phyloP scores from a whole-genome alignment of 2,888 invertebrate genomes.

The Megamerina dolium region DNA sequence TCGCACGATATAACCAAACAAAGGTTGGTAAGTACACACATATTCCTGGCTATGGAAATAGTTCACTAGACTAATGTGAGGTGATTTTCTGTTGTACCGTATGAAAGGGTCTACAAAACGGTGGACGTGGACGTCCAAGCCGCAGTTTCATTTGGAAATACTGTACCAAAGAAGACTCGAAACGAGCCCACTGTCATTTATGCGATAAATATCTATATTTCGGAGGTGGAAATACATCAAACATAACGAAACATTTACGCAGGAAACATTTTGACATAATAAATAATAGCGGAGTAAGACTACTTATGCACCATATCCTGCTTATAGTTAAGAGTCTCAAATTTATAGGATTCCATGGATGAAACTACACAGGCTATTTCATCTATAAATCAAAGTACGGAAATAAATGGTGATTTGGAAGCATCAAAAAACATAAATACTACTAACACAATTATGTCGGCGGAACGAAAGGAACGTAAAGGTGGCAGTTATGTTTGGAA shows the following conservation, averaged over 20 bases:
- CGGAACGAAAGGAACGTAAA: conserved; percentile 26
- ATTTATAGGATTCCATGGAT: conserved; percentile 14
- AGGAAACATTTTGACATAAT: conserved; percentile 29
- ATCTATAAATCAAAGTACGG: conserved; percentile 11
- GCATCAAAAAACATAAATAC: background rate
- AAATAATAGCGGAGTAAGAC: conserved; percentile 11
- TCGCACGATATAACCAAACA: conserved; percentile 24
- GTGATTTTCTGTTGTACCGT: too few species aligned
- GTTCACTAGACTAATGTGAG: too few species aligned
- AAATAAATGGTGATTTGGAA: conserved; percentile 12
- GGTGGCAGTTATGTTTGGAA: conserved; percentile 37
- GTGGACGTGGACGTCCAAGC: conserved; percentile 28
- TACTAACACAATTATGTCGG: background rate
- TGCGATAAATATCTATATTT: conserved; percentile 33
- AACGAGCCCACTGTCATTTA: conserved; percentile 33
- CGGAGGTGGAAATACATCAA: conserved; percentile 36
- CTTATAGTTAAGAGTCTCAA: background rate
- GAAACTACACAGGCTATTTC: conserved; percentile 20
- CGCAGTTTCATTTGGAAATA: conserved; percentile 38
- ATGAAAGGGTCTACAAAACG: conserved; percentile 18
- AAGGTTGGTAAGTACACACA: conserved; percentile 12
- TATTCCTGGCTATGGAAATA: too few species aligned
- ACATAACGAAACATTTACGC: conserved; percentile 34
- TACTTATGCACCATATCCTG: background rate
- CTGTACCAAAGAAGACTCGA: conserved; percentile 32